These are phyloP conservation scores for Crocuta crocuta DNA, from an alignment of 2,113 vertebrate species.

Conservation along the genomic window DNA sequence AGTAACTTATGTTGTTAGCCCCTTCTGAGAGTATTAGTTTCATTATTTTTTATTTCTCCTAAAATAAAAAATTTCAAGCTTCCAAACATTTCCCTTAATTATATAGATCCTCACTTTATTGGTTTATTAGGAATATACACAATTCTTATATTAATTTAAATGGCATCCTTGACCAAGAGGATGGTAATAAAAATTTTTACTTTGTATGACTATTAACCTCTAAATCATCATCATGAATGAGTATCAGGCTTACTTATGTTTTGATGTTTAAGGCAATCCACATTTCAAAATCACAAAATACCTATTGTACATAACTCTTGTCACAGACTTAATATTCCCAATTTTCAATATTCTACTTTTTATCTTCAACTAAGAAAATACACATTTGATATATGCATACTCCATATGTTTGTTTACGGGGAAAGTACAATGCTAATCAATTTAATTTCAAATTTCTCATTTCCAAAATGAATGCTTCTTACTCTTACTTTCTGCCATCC, in stretches of 20 bases:
- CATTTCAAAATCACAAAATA: slow-evolving; percentile 26
- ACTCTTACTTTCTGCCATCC: background rate
- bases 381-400: background rate
- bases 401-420: background rate
- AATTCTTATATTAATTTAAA: slow-evolving; percentile 33
- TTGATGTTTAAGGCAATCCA: background rate
- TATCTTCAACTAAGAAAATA: background rate
- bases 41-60: background rate
- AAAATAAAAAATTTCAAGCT: background rate
- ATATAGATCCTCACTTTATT: background rate
- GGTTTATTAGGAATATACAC: background rate
- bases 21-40: background rate
- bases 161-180: background rate
- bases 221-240: background rate
- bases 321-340: background rate
- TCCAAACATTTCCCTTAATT: slow-evolving; percentile 30
- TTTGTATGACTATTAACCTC: background rate
- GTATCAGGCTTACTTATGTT: background rate
- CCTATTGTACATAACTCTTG: background rate
- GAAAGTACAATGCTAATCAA: background rate
- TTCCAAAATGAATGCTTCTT: slow-evolving; percentile 5
- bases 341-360: background rate
- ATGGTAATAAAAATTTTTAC: background rate
- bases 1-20: background rate
- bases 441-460: background rate